A percentile compares a stretch with the other conserved stretches of the same genome.
phyloP scores from a whole-genome alignment of 2,113 vertebrate species.

The Amazona vittata region DNA sequence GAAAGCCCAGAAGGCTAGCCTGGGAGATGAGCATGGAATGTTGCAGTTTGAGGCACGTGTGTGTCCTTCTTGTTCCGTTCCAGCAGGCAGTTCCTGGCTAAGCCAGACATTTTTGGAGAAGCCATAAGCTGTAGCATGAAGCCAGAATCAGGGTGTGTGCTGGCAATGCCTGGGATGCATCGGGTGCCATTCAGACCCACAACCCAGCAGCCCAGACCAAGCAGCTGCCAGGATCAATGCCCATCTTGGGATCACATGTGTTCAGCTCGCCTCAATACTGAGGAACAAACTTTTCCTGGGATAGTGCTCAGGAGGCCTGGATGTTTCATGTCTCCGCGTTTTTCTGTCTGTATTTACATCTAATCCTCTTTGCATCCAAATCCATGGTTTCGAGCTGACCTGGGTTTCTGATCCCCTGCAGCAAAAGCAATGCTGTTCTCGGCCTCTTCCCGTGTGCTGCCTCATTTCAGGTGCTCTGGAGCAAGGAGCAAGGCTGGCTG shows the following conservation, averaged over 20 bases:
- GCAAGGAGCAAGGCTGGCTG: neutral
- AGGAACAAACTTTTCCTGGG: neutral
- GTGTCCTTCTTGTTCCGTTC: neutral
- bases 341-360: neutral
- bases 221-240: neutral
- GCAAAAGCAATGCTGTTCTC: neutral
- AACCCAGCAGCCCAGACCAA: neutral
- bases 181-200: fast-evolving
- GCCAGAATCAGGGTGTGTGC: neutral
- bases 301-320: neutral
- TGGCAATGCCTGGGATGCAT: fast-evolving
- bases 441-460: neutral
- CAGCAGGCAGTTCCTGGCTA: neutral
- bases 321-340: neutral
- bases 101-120: neutral
- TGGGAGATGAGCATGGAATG: neutral
- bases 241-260: fast-evolving
- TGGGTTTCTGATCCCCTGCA: neutral
- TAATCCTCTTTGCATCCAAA: neutral
- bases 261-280: fast-evolving
- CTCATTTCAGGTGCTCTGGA: fast-evolving
- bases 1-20: neutral
- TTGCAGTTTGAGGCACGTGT: fast-evolving
- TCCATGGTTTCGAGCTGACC: neutral
- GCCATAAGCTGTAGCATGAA: neutral